Evolutionary conservation across 2,797 vertebrate genomes (phyloP).

Genomic region (Bradypus variegatus): DNA sequence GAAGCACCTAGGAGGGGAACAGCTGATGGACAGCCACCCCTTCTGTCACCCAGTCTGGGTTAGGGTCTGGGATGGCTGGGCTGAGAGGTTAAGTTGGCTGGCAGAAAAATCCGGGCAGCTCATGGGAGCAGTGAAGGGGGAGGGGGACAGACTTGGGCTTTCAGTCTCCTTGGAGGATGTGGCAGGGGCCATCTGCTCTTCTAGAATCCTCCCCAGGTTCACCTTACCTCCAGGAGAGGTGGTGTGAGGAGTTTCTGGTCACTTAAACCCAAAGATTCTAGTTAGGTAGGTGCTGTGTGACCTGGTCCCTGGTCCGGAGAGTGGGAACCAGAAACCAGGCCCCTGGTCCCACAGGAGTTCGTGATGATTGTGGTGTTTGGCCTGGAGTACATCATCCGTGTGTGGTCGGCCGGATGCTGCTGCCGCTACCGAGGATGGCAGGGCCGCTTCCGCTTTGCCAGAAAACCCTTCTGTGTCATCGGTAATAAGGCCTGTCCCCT

Average conservation of each 20-base stretch:
- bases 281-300: not conserved
- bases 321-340: not conserved
- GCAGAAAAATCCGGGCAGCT: not conserved
- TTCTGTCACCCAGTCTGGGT: not conserved
- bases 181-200: not conserved
- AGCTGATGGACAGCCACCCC: not conserved
- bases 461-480: slow-evolving; percentile 97
- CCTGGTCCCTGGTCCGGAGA: not conserved
- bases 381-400: slow-evolving; percentile 90
- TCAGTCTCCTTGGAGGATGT: not conserved
- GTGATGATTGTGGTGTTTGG: slow-evolving; percentile 99
- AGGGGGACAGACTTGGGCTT: not conserved
- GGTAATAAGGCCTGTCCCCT: slow-evolving; percentile 71
- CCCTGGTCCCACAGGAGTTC: slow-evolving; percentile 81
- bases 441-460: slow-evolving; percentile 92
- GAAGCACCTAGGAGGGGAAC: not conserved
- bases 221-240: not conserved
- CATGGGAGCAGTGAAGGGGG: not conserved
- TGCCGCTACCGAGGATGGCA: slow-evolving; percentile 97
- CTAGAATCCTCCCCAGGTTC: not conserved
- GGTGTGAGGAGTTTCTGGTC: not conserved
- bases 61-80: not conserved
- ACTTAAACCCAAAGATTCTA: not conserved
- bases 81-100: not conserved
- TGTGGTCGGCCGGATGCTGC: slow-evolving; percentile 96